Evolutionary conservation across 92 coral and sea anemone species (phyloP).

Genomic region (Epizoanthus illoricatus): DNA sequence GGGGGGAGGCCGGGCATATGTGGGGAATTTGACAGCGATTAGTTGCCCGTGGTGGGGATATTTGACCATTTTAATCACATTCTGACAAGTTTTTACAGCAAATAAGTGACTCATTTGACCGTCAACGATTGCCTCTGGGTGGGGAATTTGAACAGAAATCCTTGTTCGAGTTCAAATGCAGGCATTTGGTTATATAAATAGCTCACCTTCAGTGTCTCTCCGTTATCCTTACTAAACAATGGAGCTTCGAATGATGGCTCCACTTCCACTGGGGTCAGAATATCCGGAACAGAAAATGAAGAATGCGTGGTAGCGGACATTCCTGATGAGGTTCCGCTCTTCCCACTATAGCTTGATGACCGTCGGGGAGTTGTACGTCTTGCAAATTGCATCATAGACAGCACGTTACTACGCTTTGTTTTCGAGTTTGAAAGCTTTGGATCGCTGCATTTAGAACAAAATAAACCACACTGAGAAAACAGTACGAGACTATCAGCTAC

Average conservation of each 20-base stretch:
- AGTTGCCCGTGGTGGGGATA: no score
- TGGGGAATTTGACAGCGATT: no score
- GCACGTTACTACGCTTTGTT: neutral
- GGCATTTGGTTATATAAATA: no score
- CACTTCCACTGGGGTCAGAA: conserved; percentile 18
- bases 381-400: neutral
- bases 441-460: neutral
- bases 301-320: neutral
- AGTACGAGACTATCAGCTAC: no score
- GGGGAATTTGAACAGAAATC: no score
- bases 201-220: conserved; percentile 15
- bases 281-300: conserved; percentile 23
- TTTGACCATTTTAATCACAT: no score
- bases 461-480: no score
- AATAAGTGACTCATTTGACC: no score
- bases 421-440: neutral
- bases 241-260: neutral
- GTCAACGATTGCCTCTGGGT: no score
- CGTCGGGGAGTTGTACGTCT: neutral
- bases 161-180: no score
- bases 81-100: no score
- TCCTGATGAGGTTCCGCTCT: neutral
- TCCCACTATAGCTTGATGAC: conserved; percentile 1
- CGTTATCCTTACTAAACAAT: neutral
- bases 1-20: no score